Evolutionary conservation across 2,888 invertebrate species (phyloP).

Genomic region (Idaea straminata): DNA sequence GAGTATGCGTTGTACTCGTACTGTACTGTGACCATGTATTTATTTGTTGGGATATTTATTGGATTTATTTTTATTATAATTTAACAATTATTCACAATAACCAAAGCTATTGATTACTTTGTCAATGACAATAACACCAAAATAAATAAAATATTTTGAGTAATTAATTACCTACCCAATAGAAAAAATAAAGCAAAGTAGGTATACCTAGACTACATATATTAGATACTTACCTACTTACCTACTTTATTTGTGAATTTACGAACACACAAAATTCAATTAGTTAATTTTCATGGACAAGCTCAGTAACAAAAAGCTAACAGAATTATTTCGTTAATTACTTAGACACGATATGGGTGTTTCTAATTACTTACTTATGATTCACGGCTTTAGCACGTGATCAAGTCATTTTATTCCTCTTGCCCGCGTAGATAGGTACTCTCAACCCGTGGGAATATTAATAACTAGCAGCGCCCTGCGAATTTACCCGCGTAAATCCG

Average conservation of each 20-base stretch:
- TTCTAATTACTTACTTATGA: neutral
- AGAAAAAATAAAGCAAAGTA: neutral
- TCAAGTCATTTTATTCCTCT: neutral
- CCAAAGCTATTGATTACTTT: too few species aligned
- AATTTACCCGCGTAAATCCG: too few species aligned
- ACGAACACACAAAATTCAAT: neutral
- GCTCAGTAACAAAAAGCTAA: neutral
- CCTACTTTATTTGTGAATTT: neutral
- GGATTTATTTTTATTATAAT: neutral
- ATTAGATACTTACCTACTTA: neutral
- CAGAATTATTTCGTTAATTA: neutral
- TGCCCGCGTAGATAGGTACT: too few species aligned
- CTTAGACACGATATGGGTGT: neutral
- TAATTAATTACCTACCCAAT: too few species aligned
- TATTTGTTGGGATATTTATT: conserved; percentile 17
- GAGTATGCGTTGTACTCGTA: conserved; percentile 32
- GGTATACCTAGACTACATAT: neutral
- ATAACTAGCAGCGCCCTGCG: too few species aligned
- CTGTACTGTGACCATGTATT: conserved; percentile 42
- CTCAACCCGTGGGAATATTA: too few species aligned
- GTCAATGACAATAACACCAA: neutral
- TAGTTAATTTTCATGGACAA: neutral
- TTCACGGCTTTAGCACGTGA: neutral
- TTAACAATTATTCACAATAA: neutral
- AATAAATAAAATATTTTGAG: neutral